Percentiles rank a stretch among this genome's conserved stretches.
Conservation (phyloP, 2,113 vertebrate species). For the Oncorhynchus gorbuscha region DNA sequence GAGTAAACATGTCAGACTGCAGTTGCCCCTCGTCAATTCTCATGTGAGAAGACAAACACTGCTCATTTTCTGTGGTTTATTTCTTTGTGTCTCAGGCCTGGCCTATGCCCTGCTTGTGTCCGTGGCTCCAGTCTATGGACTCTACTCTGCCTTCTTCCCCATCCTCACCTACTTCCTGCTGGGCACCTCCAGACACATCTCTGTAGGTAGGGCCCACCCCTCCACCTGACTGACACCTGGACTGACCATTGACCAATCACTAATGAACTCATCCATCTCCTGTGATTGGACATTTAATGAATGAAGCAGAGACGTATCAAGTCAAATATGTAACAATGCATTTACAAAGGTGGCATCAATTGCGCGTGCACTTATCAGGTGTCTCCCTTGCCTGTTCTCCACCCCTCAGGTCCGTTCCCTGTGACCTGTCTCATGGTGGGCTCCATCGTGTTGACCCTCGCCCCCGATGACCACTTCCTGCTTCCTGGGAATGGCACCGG, state of each 20-base stretch:
- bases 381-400: neutral
- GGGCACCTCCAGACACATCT: constrained; percentile 86
- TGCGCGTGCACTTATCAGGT: neutral
- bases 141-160: constrained; percentile 87
- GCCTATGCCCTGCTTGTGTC: constrained; percentile 82
- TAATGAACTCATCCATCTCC: neutral
- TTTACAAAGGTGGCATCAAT: neutral
- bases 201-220: constrained; percentile 76
- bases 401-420: constrained; percentile 80
- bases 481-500: constrained; percentile 66
- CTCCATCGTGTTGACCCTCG: constrained; percentile 79
- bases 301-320: neutral
- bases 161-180: constrained; percentile 85
- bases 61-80: neutral
- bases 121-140: constrained; percentile 81
- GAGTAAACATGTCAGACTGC: neutral
- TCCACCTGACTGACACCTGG: neutral
- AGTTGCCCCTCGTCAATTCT: neutral
- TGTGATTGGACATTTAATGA: neutral
- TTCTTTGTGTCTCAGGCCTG: constrained; percentile 72
- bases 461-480: constrained; percentile 75
- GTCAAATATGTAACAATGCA: neutral
- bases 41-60: too few relatives aligned
- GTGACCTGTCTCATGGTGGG: constrained; percentile 89
- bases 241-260: neutral